phyloP scores from a whole-genome alignment of 2,888 invertebrate genomes.

The Drosophila quinaria region DNA sequence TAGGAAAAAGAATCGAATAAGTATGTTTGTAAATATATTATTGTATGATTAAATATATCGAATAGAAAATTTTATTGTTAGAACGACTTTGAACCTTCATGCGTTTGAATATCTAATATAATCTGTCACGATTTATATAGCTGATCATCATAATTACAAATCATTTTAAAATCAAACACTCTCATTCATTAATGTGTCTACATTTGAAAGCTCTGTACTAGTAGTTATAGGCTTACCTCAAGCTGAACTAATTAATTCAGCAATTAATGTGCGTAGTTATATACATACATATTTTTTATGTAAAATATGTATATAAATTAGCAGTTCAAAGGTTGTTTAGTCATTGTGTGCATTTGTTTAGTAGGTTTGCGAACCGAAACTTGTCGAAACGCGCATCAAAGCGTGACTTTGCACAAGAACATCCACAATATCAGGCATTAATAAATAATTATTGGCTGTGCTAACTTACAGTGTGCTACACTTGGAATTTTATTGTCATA shows the following conservation, averaged over 20 bases:
- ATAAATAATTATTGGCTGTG: constrained; percentile 24
- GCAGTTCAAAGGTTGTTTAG: constrained; percentile 9
- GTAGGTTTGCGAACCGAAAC: constrained; percentile 9
- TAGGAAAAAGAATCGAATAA: neutral
- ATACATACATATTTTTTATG: neutral
- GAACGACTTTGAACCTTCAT: neutral
- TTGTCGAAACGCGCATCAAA: constrained; percentile 38
- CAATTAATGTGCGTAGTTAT: constrained; percentile 11
- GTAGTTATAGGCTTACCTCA: neutral
- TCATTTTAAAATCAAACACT: constrained; percentile 1
- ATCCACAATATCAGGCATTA: constrained; percentile 5
- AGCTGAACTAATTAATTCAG: constrained; percentile 20
- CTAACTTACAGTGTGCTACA: neutral
- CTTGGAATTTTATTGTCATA: neutral
- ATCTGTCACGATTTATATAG: neutral
- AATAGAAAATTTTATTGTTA: neutral
- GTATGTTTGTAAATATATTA: neutral
- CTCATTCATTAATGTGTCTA: constrained; percentile 5
- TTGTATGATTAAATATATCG: neutral
- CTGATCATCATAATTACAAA: constrained; percentile 1
- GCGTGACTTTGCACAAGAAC: constrained; percentile 46
- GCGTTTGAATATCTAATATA: neutral
- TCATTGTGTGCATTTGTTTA: constrained; percentile 23
- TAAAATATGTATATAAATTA: neutral
- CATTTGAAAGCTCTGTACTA: neutral